Evolutionary conservation across 2,797 vertebrate genomes (phyloP).

Genomic region (Selene dorsalis): DNA sequence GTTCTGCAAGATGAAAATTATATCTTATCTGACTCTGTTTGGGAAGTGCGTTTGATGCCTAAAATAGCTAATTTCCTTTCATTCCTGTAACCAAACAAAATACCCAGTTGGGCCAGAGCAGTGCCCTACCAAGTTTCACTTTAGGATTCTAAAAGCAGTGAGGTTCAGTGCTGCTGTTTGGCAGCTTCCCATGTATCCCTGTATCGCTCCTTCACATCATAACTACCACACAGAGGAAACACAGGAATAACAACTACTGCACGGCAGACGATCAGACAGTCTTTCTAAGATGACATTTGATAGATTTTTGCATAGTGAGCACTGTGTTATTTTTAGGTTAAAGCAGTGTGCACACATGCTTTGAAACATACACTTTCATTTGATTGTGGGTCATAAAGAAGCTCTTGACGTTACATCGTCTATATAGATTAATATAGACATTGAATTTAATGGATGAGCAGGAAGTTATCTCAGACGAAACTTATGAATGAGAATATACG

Average conservation of each 20-base stretch:
- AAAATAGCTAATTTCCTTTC: slow-evolving; percentile 39
- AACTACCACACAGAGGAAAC: background rate
- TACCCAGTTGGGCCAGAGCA: background rate
- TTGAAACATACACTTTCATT: background rate
- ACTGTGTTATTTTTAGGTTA: background rate
- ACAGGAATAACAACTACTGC: background rate
- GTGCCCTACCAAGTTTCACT: slow-evolving; percentile 5
- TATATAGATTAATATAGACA: background rate
- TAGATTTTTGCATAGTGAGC: background rate
- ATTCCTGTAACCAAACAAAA: slow-evolving; percentile 19
- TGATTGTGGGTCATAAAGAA: background rate
- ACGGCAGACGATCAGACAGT: background rate
- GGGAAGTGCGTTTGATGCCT: background rate
- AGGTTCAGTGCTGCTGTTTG: slow-evolving; percentile 14
- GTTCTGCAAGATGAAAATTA: slow-evolving; percentile 33
- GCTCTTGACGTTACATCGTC: background rate
- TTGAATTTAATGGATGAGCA: background rate
- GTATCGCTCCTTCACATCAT: too few relatives aligned
- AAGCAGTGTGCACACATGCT: background rate
- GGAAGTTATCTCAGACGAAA: background rate
- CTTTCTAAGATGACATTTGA: background rate
- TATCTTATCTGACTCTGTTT: slow-evolving; percentile 41
- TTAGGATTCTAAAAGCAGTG: background rate
- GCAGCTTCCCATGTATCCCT: background rate
- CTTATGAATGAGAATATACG: slow-evolving; percentile 27